phyloP scores from a whole-genome alignment of 2,888 invertebrate genomes.

The Oscheius sp. region DNA sequence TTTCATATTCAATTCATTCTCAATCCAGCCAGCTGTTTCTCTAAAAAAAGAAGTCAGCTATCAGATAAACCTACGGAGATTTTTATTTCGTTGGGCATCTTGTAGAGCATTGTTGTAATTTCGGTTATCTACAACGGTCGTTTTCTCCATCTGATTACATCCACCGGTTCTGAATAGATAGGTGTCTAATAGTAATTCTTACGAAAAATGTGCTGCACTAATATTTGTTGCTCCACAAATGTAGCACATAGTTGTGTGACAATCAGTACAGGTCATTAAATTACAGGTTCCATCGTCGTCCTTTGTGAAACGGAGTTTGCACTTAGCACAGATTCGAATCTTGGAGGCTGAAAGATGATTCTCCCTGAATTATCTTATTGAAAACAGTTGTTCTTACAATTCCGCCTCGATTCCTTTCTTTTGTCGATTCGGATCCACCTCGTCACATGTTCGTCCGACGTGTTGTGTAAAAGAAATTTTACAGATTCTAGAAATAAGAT shows the following conservation, averaged over 20 bases:
- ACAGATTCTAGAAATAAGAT: constrained; percentile 1
- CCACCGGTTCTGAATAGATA: not conserved
- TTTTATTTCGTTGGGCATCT: not conserved
- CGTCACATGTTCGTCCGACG: constrained; percentile 8
- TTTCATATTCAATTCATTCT: constrained; percentile 1
- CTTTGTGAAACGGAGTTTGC: not conserved
- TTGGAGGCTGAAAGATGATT: not conserved
- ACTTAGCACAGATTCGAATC: constrained; percentile 10
- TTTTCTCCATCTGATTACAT: not conserved
- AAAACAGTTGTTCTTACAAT: not conserved
- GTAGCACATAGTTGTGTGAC: constrained; percentile 15
- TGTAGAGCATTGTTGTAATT: too few relatives aligned
- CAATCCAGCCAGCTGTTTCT: too few relatives aligned
- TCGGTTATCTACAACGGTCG: not conserved
- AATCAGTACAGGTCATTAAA: not conserved
- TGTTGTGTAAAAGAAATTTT: constrained; percentile 4
- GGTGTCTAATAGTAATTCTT: too few relatives aligned
- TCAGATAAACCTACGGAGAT: not conserved
- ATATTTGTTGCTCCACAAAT: not conserved
- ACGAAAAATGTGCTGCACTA: not conserved
- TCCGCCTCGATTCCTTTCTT: not conserved
- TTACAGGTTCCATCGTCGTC: not conserved
- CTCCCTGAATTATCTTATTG: not conserved
- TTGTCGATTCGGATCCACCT: constrained; percentile 5
- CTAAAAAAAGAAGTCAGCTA: too few relatives aligned